These are phyloP conservation scores for Dendrolimus punctatus DNA, from an alignment of 1,140 invertebrate genomes.

Conservation along the genomic window DNA sequence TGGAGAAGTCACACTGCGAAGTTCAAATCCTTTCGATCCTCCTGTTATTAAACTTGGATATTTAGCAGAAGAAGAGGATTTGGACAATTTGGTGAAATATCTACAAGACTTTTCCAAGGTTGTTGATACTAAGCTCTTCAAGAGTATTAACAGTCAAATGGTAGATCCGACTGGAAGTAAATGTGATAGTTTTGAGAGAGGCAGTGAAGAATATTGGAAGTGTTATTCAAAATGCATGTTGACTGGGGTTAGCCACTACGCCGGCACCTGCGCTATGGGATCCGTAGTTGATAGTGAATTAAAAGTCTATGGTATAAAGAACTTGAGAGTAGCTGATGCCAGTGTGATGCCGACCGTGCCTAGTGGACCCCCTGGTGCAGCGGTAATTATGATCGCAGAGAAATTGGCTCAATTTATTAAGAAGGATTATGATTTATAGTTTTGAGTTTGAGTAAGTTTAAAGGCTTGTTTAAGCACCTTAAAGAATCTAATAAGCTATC, in stretches of 20 bases:
- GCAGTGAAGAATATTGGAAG: constrained; percentile 5
- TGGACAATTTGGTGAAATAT: constrained; percentile 1
- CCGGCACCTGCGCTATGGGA: constrained; percentile 72
- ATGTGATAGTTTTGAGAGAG: neutral
- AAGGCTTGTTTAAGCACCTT: too few relatives aligned
- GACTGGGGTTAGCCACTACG: constrained; percentile 54
- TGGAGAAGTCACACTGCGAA: constrained; percentile 3
- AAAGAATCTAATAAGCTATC: neutral
- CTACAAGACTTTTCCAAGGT: neutral
- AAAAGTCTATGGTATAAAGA: constrained; percentile 46
- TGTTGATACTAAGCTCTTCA: neutral
- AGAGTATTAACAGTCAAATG: neutral
- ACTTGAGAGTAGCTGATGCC: constrained; percentile 33
- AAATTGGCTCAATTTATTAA: constrained; percentile 2
- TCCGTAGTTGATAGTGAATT: constrained; percentile 55
- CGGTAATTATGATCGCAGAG: constrained; percentile 10
- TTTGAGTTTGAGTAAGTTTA: neutral
- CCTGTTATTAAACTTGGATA: constrained; percentile 2
- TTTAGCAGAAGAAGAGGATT: constrained; percentile 1
- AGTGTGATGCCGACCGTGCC: constrained; percentile 30
- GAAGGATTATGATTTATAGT: neutral
- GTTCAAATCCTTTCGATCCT: constrained; percentile 3
- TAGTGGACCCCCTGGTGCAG: constrained; percentile 18
- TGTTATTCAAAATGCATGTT: constrained; percentile 3
- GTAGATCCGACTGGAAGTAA: neutral